Evolutionary conservation across 2,888 invertebrate species (phyloP), one percentile per base, ranked within the genome.

Genomic region (Octonoba sinensis): DNA sequence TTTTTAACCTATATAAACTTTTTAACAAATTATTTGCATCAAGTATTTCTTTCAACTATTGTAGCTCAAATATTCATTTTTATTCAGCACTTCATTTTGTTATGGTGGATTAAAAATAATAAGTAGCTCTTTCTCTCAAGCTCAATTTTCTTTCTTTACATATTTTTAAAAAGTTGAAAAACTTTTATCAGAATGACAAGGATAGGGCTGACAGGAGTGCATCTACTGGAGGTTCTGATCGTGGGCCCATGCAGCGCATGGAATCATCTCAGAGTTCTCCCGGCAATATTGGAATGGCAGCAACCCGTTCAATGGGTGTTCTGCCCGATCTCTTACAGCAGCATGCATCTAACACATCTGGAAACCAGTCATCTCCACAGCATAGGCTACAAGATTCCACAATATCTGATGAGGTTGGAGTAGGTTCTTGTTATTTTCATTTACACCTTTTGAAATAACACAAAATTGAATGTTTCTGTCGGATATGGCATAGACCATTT

Each of bases 301-400:
- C 91, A 81, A 90, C 96, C 44, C 92, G 96, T 85, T 95, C 95
- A 85, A 96, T 95, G 90, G 95, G 95, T 74, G 97, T 97, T 76
- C 91, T 98, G 86, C 98, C 98, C 73, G 98, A 98, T 91, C 92
- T 98, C 86, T 92, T 98, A 86, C 97, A 96, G 88, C 96, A 89
- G 8, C 89, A 88, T 84, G 66, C 79, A 8, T 87, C 88, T 12
- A 88, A 86, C 8, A 88, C 85, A 85, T 87, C 86, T 67, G 84
- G 85, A 22, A 84, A 85, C 64, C 82, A 95, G 90, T 86, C 86
- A 62, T 95, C 96, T 82, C 97, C 96, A 88, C 96, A 88, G 8
- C 89, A 88, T 56, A 49, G 96, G 72, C 87, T 88, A 4, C 94
- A 93, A 88, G 97, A 97, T 91, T 96, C 96, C 89, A 93, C 95